Conservation (phyloP, 2,888 invertebrate genomes). For the Tiphia femorata region DNA sequence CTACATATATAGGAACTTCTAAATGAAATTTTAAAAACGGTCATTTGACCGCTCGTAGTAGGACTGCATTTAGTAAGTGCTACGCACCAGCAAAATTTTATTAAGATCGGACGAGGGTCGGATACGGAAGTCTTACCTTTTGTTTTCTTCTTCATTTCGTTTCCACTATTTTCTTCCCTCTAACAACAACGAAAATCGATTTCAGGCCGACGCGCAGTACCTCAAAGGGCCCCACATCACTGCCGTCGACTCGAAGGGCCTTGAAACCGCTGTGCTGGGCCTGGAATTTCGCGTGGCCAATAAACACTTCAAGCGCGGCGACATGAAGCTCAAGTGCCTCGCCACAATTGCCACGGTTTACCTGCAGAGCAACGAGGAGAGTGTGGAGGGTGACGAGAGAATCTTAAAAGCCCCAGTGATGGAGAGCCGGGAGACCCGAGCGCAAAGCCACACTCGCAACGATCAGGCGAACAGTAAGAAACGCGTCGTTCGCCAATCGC, state of each 20-base stretch:
- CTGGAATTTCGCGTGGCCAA: constrained; percentile 84
- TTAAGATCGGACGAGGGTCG: too few relatives aligned
- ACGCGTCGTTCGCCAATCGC: not conserved
- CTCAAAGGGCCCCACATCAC: constrained; percentile 69
- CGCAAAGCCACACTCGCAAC: constrained; percentile 59
- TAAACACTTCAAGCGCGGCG: constrained; percentile 85
- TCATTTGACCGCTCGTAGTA: too few relatives aligned
- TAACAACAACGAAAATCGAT: too few relatives aligned
- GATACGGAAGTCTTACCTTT: too few relatives aligned
- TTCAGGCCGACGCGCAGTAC: constrained; percentile 51
- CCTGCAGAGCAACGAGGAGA: constrained; percentile 87
- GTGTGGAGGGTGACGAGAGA: constrained; percentile 80
- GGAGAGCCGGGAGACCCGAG: constrained; percentile 61
- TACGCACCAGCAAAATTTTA: too few relatives aligned
- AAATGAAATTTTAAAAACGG: too few relatives aligned
- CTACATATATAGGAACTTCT: too few relatives aligned
- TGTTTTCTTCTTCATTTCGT: too few relatives aligned
- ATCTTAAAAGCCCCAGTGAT: constrained; percentile 57
- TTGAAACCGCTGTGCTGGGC: constrained; percentile 82
- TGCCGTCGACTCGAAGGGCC: constrained; percentile 71
- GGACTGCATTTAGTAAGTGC: too few relatives aligned
- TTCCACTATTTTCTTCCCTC: too few relatives aligned
- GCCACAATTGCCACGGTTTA: constrained; percentile 89
- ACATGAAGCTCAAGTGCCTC: constrained; percentile 89
- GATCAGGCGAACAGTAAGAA: constrained; percentile 45